phyloP scores from a whole-genome alignment of 92 coral and sea anemone genomes.

The Hydrozoanthus gracilis region DNA sequence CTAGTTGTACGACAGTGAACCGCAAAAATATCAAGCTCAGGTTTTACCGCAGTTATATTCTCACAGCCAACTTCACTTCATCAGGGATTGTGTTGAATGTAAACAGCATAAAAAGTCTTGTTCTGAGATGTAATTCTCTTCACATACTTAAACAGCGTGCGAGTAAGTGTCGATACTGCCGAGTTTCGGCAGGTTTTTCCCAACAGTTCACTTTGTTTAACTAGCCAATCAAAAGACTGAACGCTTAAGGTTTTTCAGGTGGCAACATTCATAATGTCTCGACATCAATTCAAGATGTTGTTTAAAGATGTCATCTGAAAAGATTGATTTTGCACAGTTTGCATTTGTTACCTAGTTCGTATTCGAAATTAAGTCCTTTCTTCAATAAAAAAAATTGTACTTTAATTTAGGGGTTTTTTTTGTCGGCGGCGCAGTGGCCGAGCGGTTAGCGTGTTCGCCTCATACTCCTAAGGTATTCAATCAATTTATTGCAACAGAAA shows the following conservation, averaged over 20 bases:
- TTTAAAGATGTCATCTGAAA: background rate
- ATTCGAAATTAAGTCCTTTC: background rate
- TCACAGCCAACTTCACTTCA: background rate
- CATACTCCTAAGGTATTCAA: no score
- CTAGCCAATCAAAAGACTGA: conserved; percentile 14
- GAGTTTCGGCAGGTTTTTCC: background rate
- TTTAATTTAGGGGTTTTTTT: no score
- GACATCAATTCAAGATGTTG: background rate
- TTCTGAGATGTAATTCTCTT: background rate
- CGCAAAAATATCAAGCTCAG: no score
- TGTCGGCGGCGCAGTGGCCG: no score
- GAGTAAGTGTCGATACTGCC: background rate
- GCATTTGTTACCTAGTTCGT: background rate
- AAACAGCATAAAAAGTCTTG: background rate
- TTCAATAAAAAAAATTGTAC: no score
- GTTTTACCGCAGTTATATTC: background rate
- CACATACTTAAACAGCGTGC: background rate
- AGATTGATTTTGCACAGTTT: background rate
- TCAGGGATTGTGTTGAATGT: background rate
- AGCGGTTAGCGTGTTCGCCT: no score
- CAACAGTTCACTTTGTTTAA: background rate
- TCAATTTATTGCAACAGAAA: no score
- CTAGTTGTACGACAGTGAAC: background rate
- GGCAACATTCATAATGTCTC: conserved; percentile 6
- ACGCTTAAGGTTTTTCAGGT: conserved; percentile 2